Percentiles rank a stretch among this genome's conserved stretches.
These are phyloP conservation scores for Hermetia illucens DNA, from an alignment of 1,140 invertebrate genomes.

Conservation along the genomic window DNA sequence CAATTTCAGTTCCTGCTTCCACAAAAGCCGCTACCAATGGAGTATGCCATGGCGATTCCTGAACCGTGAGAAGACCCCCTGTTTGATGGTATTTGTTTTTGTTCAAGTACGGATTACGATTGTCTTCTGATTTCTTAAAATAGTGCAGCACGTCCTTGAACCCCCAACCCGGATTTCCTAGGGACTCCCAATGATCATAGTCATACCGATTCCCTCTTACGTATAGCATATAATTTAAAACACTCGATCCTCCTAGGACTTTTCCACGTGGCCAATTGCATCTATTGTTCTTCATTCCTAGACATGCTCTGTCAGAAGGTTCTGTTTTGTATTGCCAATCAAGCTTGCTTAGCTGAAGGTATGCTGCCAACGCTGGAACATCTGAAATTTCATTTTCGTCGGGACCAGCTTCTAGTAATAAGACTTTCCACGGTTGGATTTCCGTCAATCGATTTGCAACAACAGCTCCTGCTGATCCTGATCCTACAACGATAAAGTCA, in stretches of 20 bases:
- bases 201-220: slow-evolving; percentile 64
- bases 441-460: slow-evolving; percentile 82
- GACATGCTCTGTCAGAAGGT: slow-evolving; percentile 64
- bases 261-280: slow-evolving; percentile 78
- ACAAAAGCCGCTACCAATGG: slow-evolving; percentile 69
- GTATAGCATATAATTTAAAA: slow-evolving; percentile 93
- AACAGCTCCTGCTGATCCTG: slow-evolving; percentile 64
- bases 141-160: slow-evolving; percentile 79
- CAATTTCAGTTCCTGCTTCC: slow-evolving; percentile 71
- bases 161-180: slow-evolving; percentile 79
- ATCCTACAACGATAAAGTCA: slow-evolving; percentile 79
- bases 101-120: slow-evolving; percentile 65
- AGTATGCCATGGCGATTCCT: slow-evolving; percentile 71
- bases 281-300: slow-evolving; percentile 56
- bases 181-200: slow-evolving; percentile 79
- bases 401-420: slow-evolving; percentile 82
- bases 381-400: slow-evolving; percentile 85
- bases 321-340: slow-evolving; percentile 91
- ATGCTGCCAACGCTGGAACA: slow-evolving; percentile 74
- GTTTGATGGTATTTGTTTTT: slow-evolving; percentile 52
- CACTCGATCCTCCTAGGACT: slow-evolving; percentile 77
- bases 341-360: slow-evolving; percentile 70
- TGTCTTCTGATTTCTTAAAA: slow-evolving; percentile 81
- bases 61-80: slow-evolving; percentile 66
- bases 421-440: slow-evolving; percentile 58